Evolutionary conservation across 1,140 invertebrate species (phyloP).

Genomic region (Drosophila eugracilis): DNA sequence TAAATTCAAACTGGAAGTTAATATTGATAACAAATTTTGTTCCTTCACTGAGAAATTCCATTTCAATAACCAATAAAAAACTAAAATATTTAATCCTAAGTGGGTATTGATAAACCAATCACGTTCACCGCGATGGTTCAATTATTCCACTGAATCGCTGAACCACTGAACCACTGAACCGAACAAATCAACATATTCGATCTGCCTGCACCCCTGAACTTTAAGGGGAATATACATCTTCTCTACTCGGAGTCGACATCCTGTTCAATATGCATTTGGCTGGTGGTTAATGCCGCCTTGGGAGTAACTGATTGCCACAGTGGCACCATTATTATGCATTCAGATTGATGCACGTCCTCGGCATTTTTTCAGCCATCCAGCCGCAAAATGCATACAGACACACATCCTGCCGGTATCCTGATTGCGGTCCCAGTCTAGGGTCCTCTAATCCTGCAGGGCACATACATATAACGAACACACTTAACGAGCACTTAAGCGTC

Average conservation of each 20-base stretch:
- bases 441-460: slow-evolving; percentile 15
- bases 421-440: slow-evolving; percentile 38
- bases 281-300: slow-evolving; percentile 59
- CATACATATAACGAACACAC: slow-evolving; percentile 26
- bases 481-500: slow-evolving; percentile 74
- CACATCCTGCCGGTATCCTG: slow-evolving; percentile 26
- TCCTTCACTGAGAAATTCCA: background rate
- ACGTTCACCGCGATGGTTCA: slow-evolving; percentile 6
- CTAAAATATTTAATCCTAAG: background rate
- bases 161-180: background rate
- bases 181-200: slow-evolving; percentile 3
- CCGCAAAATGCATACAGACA: slow-evolving; percentile 34
- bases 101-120: background rate
- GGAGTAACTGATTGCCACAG: slow-evolving; percentile 63
- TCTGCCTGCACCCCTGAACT: slow-evolving; percentile 4
- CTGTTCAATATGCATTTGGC: slow-evolving; percentile 66
- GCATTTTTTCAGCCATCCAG: slow-evolving; percentile 43
- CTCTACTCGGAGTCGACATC: slow-evolving; percentile 48
- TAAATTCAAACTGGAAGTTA: too few relatives aligned
- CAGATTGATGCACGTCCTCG: slow-evolving; percentile 70
- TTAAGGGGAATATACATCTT: slow-evolving; percentile 12
- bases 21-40: background rate
- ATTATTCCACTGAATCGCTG: background rate
- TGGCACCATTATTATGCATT: slow-evolving; percentile 70
- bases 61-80: background rate